Base-by-base conservation (phyloP, 2,797 vertebrate genomes). In the Hippoglossus hippoglossus region DNA sequence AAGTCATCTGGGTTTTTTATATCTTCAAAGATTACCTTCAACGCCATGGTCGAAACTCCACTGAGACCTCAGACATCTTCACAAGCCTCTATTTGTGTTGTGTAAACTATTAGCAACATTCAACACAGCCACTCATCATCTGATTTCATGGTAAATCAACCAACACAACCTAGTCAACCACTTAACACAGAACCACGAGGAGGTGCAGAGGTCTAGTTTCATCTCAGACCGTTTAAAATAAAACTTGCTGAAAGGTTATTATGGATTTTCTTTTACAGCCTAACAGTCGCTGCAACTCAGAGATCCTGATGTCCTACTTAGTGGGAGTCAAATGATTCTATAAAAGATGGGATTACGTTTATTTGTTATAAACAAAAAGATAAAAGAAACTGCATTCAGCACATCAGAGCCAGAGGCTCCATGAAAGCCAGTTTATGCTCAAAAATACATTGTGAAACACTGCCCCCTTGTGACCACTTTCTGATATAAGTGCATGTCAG, bases 401-500 rank as follows among this genome's bases (percentile, higher is more conserved):
- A 61, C 63, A 26, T 25, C 24, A n/a, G 36, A 74, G 67, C 82
- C 53, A 86, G 59, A 28, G 69, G 34, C 41, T 57, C 36, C 28
- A 74, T 47, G 36, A 71, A 66, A 81, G 61, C 61, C 51, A 46
- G 26, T 69, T 76, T 12, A 11, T 46, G 47, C 11, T 68, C 15
- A 28, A 26, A 85, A 77, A 85, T 52, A 1, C 9, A 82, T 79
- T 89, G 80, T 88, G 51, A 84, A 87, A 91, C 86, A 93, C 75
- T 92, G 92, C 90, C 92, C 90, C 85, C 92, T 87, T 73, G 89
- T 92, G 93, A 80, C 75, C 41, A 22, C n/a, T 56, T 9, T 67
- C 71, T 69, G 76, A 82, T 59, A 77, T 59, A 55, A 73, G 34
- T 1, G 46, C n/a, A 36, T 19, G 54, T 47, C 60, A 82, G 67